A percentile compares a stretch with the other conserved stretches of the same genome.
phyloP scores from a whole-genome alignment of 2,113 vertebrate species.

The Canis aureus region DNA sequence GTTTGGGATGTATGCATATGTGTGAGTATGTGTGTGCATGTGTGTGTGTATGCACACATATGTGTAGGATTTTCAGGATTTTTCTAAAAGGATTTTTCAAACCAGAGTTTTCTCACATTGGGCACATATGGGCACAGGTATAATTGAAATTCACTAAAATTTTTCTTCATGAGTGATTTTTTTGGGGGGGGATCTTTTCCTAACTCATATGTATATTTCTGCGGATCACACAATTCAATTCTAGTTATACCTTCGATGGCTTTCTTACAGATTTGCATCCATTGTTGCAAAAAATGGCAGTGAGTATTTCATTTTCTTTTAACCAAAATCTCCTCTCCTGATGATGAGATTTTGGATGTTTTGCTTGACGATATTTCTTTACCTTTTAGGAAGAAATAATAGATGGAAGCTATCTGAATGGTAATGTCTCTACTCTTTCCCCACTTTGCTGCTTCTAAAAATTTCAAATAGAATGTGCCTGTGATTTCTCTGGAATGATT shows the following conservation, averaged over 20 bases:
- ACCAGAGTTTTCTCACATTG: background rate
- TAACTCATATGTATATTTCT: background rate
- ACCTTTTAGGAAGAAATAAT: constrained; percentile 89
- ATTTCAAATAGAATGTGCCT: constrained; percentile 55
- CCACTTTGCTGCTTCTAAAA: constrained; percentile 54
- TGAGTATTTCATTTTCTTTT: constrained; percentile 86
- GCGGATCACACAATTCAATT: constrained; percentile 57
- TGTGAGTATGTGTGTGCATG: background rate
- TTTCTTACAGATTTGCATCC: constrained; percentile 89
- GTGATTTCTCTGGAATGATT: constrained; percentile 61
- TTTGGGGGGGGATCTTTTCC: background rate
- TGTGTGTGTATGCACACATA: too few relatives aligned
- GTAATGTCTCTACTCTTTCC: constrained; percentile 83
- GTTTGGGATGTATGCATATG: rapidly evolving
- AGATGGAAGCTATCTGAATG: constrained; percentile 89
- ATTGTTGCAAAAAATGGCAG: constrained; percentile 87
- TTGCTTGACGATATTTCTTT: constrained; percentile 68
- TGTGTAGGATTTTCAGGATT: background rate
- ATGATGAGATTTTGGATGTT: constrained; percentile 14
- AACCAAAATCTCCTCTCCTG: constrained; percentile 51
- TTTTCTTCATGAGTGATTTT: background rate
- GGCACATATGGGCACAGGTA: background rate
- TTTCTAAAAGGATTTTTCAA: constrained; percentile 23
- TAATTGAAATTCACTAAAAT: constrained; percentile 21
- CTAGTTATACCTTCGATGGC: constrained; percentile 2